Base-by-base conservation (phyloP, 2,888 invertebrate genomes). In the Phyllotreta striolata region DNA sequence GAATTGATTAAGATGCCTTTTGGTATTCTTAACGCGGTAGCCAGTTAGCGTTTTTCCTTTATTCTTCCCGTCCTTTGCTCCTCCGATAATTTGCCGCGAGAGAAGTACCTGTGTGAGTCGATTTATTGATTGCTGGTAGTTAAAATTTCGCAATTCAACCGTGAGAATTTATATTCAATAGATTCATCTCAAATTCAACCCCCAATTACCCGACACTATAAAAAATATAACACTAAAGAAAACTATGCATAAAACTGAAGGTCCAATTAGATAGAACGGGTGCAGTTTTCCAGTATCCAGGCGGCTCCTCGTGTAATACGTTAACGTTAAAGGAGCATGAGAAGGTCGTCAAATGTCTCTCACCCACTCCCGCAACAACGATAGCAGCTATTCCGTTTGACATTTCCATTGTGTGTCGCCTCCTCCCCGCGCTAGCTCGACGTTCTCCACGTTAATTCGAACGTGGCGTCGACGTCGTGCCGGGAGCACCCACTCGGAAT, bases 371-470 rank as follows among this genome's bases (percentile, higher is more conserved):
- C 64, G 63, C 51, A 62, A 59, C 39, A 60, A 54, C 44, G 41
- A 67, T 69, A 62, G 57, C 39, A 60, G 60, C 44, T 52, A 67
- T 69, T 71, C 64, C 64, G 60, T 69, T 68, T 72, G 72, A 65
- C 70, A 72, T 72, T 68, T 71, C 24, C 62, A 69, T 72, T 72
- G 70, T 70, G 63, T 70, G 70, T 54, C 52, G 52, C 52, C 37
- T 1, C 41, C 34, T 56, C 37, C 52, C 24, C 24, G 24, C 24
- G 24, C 24, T n/a, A n/a, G n/a, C n/a, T 24, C 24, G 24, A 4
- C 24, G 24, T 24, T 60, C 63, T 62, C 56, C 63, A 67, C 61
- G 61, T 66, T 66, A 62, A 64, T 66, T 64, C 51, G 37, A 62
- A 51, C 56, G 46, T 44, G 56, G 55, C 66, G 60, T 67, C 67